These are phyloP conservation scores for Quiscalus mexicanus DNA, from an alignment of 2,113 vertebrate genomes.

Conservation along the genomic window DNA sequence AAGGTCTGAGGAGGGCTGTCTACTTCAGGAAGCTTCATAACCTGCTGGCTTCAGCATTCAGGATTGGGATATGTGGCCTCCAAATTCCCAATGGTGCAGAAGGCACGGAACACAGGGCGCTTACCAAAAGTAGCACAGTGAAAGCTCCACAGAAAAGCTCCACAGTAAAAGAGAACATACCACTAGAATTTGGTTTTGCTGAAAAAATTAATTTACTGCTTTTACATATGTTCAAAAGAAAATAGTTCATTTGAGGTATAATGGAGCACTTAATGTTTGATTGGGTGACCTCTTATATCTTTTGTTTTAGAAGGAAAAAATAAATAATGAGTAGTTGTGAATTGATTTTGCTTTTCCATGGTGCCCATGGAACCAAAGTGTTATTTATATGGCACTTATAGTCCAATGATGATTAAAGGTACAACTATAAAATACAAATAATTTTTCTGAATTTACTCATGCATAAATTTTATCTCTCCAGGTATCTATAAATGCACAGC, in stretches of 20 bases:
- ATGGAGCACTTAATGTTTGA: not conserved
- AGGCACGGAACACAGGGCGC: accelerated
- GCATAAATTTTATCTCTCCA: not conserved
- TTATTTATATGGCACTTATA: not conserved
- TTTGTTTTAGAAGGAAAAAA: not conserved
- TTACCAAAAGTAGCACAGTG: not conserved
- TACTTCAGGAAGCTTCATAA: not conserved
- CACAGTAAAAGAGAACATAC: not conserved
- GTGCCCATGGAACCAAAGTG: not conserved
- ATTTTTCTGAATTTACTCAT: not conserved
- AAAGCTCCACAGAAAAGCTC: not conserved
- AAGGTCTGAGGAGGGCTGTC: not conserved
- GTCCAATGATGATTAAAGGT: not conserved
- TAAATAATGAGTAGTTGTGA: not conserved
- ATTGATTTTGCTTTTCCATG: not conserved
- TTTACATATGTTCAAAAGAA: not conserved
- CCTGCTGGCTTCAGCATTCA: not conserved
- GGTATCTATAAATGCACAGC: not conserved
- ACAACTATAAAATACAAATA: not conserved
- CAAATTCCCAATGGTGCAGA: not conserved
- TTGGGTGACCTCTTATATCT: not conserved
- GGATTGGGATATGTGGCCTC: not conserved
- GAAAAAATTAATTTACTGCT: not conserved
- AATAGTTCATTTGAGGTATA: not conserved
- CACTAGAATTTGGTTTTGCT: not conserved